phyloP scores from a whole-genome alignment of 2,113 vertebrate species.

The Seriola rivoliana region DNA sequence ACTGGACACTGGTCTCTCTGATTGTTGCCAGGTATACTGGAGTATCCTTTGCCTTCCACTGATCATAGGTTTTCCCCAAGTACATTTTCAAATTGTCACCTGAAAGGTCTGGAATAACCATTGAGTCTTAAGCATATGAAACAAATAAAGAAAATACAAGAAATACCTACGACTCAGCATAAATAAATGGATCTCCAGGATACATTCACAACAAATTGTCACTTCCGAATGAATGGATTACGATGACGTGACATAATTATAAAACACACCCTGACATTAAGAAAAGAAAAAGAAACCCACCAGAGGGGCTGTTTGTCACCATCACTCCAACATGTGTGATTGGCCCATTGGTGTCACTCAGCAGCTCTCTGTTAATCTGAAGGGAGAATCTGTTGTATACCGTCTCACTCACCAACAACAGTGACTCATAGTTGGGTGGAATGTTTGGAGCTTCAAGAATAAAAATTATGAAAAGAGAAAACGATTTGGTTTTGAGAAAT shows the following conservation, averaged over 20 bases:
- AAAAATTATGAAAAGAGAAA: constrained; percentile 18
- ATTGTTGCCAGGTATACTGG: constrained; percentile 73
- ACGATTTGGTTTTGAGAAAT: no score
- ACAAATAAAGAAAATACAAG: not conserved
- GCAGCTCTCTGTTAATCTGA: constrained; percentile 48
- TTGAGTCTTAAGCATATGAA: not conserved
- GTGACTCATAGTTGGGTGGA: not conserved
- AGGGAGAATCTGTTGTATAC: constrained; percentile 43
- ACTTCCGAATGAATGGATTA: not conserved
- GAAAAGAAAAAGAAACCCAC: constrained; percentile 54
- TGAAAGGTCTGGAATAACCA: constrained; percentile 29
- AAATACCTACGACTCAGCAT: not conserved
- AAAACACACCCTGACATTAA: not conserved
- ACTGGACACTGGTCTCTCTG: rapidly evolving
- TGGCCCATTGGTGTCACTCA: constrained; percentile 83
- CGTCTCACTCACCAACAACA: rapidly evolving
- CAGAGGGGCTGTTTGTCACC: constrained; percentile 67
- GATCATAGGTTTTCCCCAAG: constrained; percentile 50
- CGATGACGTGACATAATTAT: not conserved
- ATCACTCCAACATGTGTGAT: constrained; percentile 88
- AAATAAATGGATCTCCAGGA: not conserved
- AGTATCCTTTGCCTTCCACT: constrained; percentile 10
- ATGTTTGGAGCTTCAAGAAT: constrained; percentile 82
- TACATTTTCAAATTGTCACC: not conserved
- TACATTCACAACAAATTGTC: not conserved